A percentile compares a stretch with the other conserved stretches of the same genome.
These are phyloP conservation scores for Myripristis murdjan DNA, from an alignment of 2,797 vertebrate genomes.

Conservation along the genomic window DNA sequence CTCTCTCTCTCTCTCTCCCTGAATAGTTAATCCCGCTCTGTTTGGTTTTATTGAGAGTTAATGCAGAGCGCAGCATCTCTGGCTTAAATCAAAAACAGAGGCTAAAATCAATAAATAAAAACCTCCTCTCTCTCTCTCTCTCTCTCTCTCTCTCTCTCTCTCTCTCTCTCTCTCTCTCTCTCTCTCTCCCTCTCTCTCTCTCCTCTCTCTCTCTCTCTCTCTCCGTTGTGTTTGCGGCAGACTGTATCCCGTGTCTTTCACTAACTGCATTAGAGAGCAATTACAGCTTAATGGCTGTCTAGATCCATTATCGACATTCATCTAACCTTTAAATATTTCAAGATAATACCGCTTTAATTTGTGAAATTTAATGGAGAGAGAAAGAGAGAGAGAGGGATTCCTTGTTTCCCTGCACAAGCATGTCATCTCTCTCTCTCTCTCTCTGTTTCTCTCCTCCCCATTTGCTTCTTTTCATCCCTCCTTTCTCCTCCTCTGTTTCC, in stretches of 20 bases:
- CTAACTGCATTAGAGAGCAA: conserved; percentile 95
- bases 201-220: conserved; percentile 5
- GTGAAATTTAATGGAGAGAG: conserved; percentile 90
- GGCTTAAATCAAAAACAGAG: conserved; percentile 54
- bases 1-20: conserved; percentile 16
- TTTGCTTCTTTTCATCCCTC: not conserved
- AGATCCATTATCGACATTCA: conserved; percentile 95
- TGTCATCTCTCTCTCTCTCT: not conserved
- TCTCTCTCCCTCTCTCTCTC: not conserved
- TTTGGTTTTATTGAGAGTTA: conserved; percentile 67
- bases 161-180: not conserved
- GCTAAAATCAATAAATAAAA: conserved; percentile 60
- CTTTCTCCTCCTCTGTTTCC: not conserved
- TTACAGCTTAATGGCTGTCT: conserved; percentile 94
- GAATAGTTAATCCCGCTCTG: conserved; percentile 50
- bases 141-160: not conserved
- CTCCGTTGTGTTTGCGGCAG: conserved; percentile 85
- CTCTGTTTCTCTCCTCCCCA: not conserved
- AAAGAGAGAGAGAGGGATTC: conserved; percentile 80
- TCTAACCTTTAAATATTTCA: conserved; percentile 98
- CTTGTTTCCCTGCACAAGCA: conserved; percentile 6
- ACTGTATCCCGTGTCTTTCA: conserved; percentile 91
- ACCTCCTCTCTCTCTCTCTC: conserved; percentile 1
- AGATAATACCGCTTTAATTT: conserved; percentile 94
- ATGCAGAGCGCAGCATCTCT: conserved; percentile 62